Percentiles rank a stretch among this genome's conserved stretches.
These are phyloP conservation scores for Acanthochromis polyacanthus DNA, from an alignment of 2,113 vertebrate species.

Conservation along the genomic window DNA sequence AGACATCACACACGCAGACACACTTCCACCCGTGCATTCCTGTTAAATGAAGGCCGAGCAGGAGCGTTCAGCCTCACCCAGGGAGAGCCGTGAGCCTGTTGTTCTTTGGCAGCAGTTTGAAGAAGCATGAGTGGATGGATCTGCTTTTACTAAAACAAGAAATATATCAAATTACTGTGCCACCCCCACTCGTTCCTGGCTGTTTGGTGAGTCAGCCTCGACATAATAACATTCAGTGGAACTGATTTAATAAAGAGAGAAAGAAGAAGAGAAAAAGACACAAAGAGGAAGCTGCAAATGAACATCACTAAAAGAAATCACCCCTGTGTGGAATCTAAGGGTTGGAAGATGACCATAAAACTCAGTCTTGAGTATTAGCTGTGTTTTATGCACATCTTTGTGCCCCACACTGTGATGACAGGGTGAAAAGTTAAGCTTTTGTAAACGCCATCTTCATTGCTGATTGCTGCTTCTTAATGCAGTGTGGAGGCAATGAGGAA, in stretches of 20 bases:
- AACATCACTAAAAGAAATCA: not conserved
- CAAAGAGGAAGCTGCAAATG: slow-evolving; percentile 16
- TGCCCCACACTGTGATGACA: slow-evolving; percentile 1
- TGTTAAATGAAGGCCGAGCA: slow-evolving; percentile 76
- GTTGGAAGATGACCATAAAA: not conserved
- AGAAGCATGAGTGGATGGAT: slow-evolving; percentile 52
- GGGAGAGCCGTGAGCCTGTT: slow-evolving; percentile 66
- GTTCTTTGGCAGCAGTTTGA: slow-evolving; percentile 59
- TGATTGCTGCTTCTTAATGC: slow-evolving; percentile 35
- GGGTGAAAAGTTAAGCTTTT: slow-evolving; percentile 30
- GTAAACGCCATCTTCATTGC: slow-evolving; percentile 34
- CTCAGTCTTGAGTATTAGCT: slow-evolving; percentile 8
- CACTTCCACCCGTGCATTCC: slow-evolving; percentile 67
- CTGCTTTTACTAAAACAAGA: slow-evolving; percentile 61
- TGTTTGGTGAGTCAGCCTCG: slow-evolving; percentile 35
- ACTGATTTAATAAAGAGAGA: slow-evolving; percentile 41
- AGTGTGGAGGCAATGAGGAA: slow-evolving; percentile 30
- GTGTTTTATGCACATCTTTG: not conserved
- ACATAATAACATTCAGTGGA: slow-evolving; percentile 45
- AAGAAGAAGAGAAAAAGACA: slow-evolving; percentile 3
- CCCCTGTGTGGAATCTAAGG: not conserved
- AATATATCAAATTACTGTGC: slow-evolving; percentile 36
- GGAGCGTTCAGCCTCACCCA: slow-evolving; percentile 58
- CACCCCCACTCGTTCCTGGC: slow-evolving; percentile 14
- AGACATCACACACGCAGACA: slow-evolving; percentile 37